Base-by-base conservation (phyloP, 1,140 invertebrate species). In the Drosophila teissieri region DNA sequence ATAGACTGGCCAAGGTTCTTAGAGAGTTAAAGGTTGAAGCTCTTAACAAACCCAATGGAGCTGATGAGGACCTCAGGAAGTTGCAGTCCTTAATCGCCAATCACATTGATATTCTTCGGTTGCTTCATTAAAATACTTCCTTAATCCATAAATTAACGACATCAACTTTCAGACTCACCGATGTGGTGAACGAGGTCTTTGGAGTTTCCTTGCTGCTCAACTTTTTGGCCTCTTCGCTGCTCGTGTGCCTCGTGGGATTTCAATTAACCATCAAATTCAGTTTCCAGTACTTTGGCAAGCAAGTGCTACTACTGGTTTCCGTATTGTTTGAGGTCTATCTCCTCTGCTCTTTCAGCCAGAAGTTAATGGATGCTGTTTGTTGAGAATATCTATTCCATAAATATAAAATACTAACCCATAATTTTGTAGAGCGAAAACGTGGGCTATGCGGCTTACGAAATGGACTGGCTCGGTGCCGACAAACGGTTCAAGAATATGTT, bases 221-320 rank as follows among this genome's bases (percentile, higher is more conserved):
- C 44, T 84, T 91, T 53, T 7, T 88, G 44, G 24, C 73, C n/a
- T 82, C 88, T 0, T 82, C 83, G 2, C 12, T 79, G 34, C 27
- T 85, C 0, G 79, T 91, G 4, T 91, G 89, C 42, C 81, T 91
- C 12, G 49, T 85, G 31, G 89, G 89, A 2, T 85, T 91, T 60
- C 80, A 79, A 24, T 67, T 91, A 48, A 73, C 88, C 11, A 40
- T 88, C 15, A 75, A 58, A 1, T 42, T 76, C 3, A 67, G 45
- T 19, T 37, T 37, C 0, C 72, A 78, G 6, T n/a, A 62, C 1
- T 12, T 67, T 3, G 31, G 61, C 5, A 90, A 80, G n/a, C 39
- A 85, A 19, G 11, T 51, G 2, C 4, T 89, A 0, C 54, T 85
- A 5, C 14, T 91, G 6, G 15, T 69, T 0, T 55, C 75, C 0